phyloP scores from a whole-genome alignment of 37 sponge, comb jelly and placozoan genomes.

The Geodia barretti region DNA sequence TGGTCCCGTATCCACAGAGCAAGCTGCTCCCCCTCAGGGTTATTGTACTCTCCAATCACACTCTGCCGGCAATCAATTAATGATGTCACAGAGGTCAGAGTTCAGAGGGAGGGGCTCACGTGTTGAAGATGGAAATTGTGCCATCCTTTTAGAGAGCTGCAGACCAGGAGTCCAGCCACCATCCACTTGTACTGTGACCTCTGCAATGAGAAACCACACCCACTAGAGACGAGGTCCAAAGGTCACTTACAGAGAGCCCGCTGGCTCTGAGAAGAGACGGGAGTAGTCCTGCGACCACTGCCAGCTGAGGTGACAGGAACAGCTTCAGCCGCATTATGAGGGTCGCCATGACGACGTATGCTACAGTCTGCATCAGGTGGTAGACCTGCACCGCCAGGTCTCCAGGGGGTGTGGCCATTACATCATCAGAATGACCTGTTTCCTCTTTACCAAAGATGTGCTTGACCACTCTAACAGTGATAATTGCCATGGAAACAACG shows the following conservation, averaged over 20 bases:
- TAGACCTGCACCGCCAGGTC: slow-evolving; percentile 19
- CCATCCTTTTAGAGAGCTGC: slow-evolving; percentile 43
- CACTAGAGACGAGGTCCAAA: too few species aligned
- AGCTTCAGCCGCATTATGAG: slow-evolving; percentile 95
- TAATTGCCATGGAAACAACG: neutral
- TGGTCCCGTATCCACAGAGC: slow-evolving; percentile 18
- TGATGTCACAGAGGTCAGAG: neutral
- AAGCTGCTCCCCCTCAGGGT: slow-evolving; percentile 78
- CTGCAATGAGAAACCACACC: too few species aligned
- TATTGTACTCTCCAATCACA: slow-evolving; percentile 80
- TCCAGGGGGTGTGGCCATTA: neutral
- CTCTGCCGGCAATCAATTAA: slow-evolving; percentile 17
- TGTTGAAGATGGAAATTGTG: slow-evolving; percentile 45
- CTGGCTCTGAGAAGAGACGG: slow-evolving; percentile 43
- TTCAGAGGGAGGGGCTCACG: slow-evolving; percentile 12
- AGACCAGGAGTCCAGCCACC: slow-evolving; percentile 18
- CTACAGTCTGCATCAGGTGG: slow-evolving; percentile 68
- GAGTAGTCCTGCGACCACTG: slow-evolving; percentile 48
- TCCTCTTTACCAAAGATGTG: neutral
- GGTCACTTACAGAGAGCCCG: neutral
- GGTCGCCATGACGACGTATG: slow-evolving; percentile 75
- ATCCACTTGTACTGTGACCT: too few species aligned
- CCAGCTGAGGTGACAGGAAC: slow-evolving; percentile 89
- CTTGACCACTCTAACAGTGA: neutral
- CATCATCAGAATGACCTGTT: neutral